These are phyloP conservation scores for Sinohyriopsis cumingii DNA, from an alignment of 2,888 invertebrate genomes.

Conservation along the genomic window DNA sequence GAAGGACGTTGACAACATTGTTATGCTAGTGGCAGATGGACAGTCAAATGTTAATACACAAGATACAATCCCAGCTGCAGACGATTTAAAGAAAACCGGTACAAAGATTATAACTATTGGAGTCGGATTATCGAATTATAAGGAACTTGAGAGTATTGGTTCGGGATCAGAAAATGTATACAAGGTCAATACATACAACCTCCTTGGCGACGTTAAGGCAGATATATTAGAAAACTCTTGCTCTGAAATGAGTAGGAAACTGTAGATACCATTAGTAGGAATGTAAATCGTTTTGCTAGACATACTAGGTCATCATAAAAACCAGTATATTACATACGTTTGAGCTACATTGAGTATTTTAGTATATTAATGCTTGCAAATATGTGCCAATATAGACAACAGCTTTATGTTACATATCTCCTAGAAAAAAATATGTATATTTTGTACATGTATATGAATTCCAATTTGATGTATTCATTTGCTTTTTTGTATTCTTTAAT, in stretches of 20 bases:
- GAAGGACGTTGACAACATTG: constrained; percentile 47
- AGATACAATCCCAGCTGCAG: constrained; percentile 57
- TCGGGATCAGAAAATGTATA: constrained; percentile 50
- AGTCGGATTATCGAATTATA: constrained; percentile 43
- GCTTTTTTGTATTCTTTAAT: no score
- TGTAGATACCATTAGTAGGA: no score
- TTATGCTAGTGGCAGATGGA: constrained; percentile 63
- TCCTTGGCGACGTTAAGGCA: constrained; percentile 41
- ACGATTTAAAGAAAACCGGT: constrained; percentile 49
- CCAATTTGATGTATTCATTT: no score
- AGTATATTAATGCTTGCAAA: no score
- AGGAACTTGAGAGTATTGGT: constrained; percentile 52
- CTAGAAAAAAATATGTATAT: no score
- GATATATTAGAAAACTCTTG: constrained; percentile 52
- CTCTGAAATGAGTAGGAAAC: neutral
- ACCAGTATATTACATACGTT: no score
- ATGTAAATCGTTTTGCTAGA: no score
- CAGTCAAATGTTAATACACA: constrained; percentile 57
- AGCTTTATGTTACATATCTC: no score
- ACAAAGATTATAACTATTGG: constrained; percentile 58
- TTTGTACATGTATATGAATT: no score
- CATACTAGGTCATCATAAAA: no score
- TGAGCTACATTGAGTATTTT: no score
- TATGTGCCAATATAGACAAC: no score
- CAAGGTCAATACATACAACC: constrained; percentile 48